Evolutionary conservation across 2,888 invertebrate genomes (phyloP).

Genomic region (Congeria kusceri): DNA sequence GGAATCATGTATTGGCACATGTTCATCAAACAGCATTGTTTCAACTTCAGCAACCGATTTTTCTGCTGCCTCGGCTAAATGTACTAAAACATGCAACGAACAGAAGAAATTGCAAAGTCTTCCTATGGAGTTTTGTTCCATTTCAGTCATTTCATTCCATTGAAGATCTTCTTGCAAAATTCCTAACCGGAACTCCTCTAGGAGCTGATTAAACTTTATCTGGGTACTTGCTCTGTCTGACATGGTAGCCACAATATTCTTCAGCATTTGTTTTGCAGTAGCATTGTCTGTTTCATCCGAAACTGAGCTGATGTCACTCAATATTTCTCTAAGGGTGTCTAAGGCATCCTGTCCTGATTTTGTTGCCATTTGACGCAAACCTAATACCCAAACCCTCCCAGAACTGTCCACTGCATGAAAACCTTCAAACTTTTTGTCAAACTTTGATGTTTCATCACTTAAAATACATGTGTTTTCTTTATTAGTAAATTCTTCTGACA

Average conservation of each 20-base stretch:
- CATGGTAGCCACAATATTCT: conserved; percentile 36
- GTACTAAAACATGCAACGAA: conserved; percentile 33
- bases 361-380: conserved; percentile 54
- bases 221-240: conserved; percentile 35
- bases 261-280: conserved; percentile 33
- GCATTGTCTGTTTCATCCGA: conserved; percentile 14
- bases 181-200: conserved; percentile 31
- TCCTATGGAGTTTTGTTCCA: conserved; percentile 9
- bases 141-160: conserved; percentile 3
- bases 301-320: conserved; percentile 29
- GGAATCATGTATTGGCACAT: conserved; percentile 21
- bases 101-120: conserved; percentile 31
- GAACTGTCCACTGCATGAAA: conserved; percentile 53
- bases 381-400: conserved; percentile 46
- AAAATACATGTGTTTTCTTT: conserved; percentile 32
- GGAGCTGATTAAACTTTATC: conserved; percentile 35
- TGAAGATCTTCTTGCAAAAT: conserved; percentile 15
- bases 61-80: conserved; percentile 7
- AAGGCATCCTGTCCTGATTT: conserved; percentile 25
- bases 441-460: conserved; percentile 46
- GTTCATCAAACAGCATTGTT: neutral
- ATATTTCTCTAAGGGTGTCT: conserved; percentile 24
- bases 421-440: conserved; percentile 44
- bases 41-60: conserved; percentile 6
- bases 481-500: conserved; percentile 39